These are phyloP conservation scores for Denticeps clupeoides DNA, from an alignment of 2,797 vertebrate species.

Conservation along the genomic window DNA sequence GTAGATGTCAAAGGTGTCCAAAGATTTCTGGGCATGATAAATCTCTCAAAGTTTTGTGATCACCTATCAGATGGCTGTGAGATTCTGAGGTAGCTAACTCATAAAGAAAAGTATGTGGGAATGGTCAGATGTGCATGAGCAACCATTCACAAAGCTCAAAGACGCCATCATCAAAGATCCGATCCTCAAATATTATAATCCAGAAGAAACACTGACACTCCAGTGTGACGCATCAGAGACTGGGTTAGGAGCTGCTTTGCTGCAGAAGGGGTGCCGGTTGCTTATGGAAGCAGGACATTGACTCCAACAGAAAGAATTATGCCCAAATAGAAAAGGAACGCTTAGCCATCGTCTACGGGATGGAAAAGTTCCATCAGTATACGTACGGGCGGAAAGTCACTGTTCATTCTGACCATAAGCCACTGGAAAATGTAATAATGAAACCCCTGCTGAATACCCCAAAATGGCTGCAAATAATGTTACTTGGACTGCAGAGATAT, in stretches of 20 bases:
- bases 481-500: slow-evolving; percentile 15
- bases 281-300: slow-evolving; percentile 6
- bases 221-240: slow-evolving; percentile 20
- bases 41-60: slow-evolving; percentile 2
- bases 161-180: slow-evolving; percentile 4
- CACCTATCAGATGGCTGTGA: background rate
- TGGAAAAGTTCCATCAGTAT: slow-evolving; percentile 9
- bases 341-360: slow-evolving; percentile 7
- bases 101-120: slow-evolving; percentile 6
- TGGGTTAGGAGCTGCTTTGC: slow-evolving; percentile 1
- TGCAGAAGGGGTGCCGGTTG: slow-evolving; percentile 3
- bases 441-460: slow-evolving; percentile 10
- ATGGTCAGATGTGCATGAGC: slow-evolving; percentile 5
- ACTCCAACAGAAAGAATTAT: slow-evolving; percentile 9
- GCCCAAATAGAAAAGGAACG: slow-evolving; percentile 8
- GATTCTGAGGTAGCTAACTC: background rate
- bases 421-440: slow-evolving; percentile 16
- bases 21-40: slow-evolving; percentile 2
- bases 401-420: slow-evolving; percentile 7
- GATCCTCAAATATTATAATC: slow-evolving; percentile 16
- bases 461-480: slow-evolving; percentile 11
- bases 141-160: slow-evolving; percentile 1
- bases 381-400: background rate
- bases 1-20: slow-evolving; percentile 8
- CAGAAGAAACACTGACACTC: background rate